These are phyloP conservation scores for Ceramica pisi DNA, from an alignment of 2,888 invertebrate species.

Conservation along the genomic window DNA sequence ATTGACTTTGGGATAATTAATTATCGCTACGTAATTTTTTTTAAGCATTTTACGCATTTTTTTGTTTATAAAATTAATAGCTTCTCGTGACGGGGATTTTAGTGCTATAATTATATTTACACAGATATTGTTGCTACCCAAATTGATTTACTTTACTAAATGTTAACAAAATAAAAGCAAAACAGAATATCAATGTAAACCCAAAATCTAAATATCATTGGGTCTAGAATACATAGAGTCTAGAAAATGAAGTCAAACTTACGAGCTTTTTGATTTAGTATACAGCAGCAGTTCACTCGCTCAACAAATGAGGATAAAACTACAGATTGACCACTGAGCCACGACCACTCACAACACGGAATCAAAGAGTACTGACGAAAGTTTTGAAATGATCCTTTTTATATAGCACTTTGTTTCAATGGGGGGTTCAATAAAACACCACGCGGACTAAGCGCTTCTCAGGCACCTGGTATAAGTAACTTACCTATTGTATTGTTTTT, in stretches of 20 bases:
- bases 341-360: not conserved
- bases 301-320: not conserved
- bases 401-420: not conserved
- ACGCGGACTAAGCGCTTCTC: not conserved
- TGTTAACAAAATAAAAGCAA: too few species aligned
- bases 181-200: too few species aligned
- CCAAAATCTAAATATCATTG: too few species aligned
- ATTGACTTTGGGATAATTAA: too few species aligned
- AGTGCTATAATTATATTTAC: too few species aligned
- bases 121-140: too few species aligned
- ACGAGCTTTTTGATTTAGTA: not conserved
- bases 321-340: not conserved
- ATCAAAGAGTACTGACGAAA: not conserved
- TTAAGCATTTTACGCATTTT: too few species aligned
- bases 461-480: not conserved
- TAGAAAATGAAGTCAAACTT: not conserved
- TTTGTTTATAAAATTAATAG: too few species aligned
- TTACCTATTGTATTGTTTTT: too few species aligned
- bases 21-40: too few species aligned
- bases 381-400: not conserved
- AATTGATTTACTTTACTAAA: too few species aligned
- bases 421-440: not conserved
- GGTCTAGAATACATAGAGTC: not conserved
- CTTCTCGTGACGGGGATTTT: too few species aligned
- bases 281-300: not conserved